phyloP scores from a whole-genome alignment of 2,888 invertebrate species.

The Melanophora roralis region DNA sequence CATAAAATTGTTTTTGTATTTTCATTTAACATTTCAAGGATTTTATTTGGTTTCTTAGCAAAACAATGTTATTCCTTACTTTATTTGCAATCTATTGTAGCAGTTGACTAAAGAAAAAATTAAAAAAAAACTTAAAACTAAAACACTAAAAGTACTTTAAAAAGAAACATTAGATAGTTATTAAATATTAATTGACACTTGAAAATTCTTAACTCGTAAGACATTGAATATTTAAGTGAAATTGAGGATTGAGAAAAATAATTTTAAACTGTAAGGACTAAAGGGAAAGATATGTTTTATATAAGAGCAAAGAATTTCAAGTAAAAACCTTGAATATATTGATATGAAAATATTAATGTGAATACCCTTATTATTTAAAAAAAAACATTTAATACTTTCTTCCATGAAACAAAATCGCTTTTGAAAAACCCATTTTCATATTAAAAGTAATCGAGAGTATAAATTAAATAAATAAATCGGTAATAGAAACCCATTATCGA shows the following conservation, averaged over 20 bases:
- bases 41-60: not conserved
- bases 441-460: conserved; percentile 54
- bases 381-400: not conserved
- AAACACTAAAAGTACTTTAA: not conserved
- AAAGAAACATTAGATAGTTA: not conserved
- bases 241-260: no score
- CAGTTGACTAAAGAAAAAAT: not conserved
- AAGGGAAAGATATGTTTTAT: no score
- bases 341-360: not conserved
- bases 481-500: conserved; percentile 48
- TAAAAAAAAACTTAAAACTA: not conserved
- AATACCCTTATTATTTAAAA: not conserved
- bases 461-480: conserved; percentile 42
- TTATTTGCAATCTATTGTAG: not conserved
- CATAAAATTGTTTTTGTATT: not conserved
- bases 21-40: not conserved
- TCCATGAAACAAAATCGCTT: conserved; percentile 3
- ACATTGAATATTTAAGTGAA: not conserved
- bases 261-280: no score
- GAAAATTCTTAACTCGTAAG: not conserved
- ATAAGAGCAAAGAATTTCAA: no score
- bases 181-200: not conserved
- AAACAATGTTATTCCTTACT: not conserved
- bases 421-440: conserved; percentile 9
- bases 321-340: no score